Evolutionary conservation across 2,888 invertebrate genomes (phyloP).

Genomic region (Caradrina clavipalpis): DNA sequence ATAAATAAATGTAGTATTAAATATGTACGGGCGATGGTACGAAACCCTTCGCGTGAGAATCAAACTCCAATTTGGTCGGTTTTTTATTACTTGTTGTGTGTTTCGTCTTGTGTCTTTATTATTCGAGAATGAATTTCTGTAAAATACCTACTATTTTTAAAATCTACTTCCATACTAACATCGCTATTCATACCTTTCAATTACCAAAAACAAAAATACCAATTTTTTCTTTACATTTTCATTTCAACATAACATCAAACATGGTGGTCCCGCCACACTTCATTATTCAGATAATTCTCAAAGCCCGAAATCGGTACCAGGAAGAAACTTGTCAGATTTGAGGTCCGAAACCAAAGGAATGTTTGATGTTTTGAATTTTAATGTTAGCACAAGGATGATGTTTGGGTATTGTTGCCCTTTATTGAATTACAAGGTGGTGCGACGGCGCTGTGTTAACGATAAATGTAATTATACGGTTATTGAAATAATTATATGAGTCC

Average conservation of each 20-base stretch:
- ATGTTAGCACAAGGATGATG: conserved; percentile 30
- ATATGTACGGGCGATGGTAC: too few relatives aligned
- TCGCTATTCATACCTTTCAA: too few relatives aligned
- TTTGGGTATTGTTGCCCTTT: conserved; percentile 18
- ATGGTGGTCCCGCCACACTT: background rate
- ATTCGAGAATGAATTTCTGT: background rate
- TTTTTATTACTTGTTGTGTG: background rate
- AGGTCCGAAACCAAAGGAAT: conserved; percentile 11
- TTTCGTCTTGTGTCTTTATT: too few relatives aligned
- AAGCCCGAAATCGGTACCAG: conserved; percentile 9
- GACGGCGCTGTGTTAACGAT: background rate
- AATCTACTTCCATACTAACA: too few relatives aligned
- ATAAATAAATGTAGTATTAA: too few relatives aligned
- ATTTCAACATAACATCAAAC: too few relatives aligned
- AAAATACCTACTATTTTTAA: background rate
- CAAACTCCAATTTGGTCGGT: too few relatives aligned
- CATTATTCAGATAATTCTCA: conserved; percentile 19
- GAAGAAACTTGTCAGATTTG: conserved; percentile 33
- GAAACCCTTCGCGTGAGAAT: too few relatives aligned
- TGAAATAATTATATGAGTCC: conserved; percentile 3
- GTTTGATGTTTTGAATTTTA: conserved; percentile 33
- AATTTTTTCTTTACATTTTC: too few relatives aligned
- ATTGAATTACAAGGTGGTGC: conserved; percentile 29
- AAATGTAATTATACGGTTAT: conserved; percentile 32
- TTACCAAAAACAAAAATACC: too few relatives aligned